A percentile compares a stretch with the other conserved stretches of the same genome.
Evolutionary conservation across 2,797 vertebrate species (phyloP).

Genomic region (Neosilurus mollespiculum): DNA sequence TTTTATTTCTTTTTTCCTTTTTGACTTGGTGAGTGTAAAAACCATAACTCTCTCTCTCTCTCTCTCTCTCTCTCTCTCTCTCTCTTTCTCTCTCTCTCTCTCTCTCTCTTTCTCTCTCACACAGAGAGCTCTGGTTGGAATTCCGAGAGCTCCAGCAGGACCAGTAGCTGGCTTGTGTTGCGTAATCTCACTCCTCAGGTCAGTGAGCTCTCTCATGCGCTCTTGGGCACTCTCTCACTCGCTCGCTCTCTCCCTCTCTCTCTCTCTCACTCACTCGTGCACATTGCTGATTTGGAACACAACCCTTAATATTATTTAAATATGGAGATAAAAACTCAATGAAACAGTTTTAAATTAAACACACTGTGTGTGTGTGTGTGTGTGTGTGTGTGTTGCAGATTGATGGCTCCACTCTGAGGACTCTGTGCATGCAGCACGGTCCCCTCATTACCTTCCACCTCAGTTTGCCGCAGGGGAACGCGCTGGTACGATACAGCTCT

Average conservation of each 20-base stretch:
- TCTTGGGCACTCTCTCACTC: too few species aligned
- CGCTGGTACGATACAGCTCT: conserved; percentile 85
- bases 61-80: not conserved
- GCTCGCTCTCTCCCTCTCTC: too few species aligned
- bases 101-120: not conserved
- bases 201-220: conserved; percentile 59
- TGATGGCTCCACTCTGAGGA: conserved; percentile 72
- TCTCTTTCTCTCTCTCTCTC: not conserved
- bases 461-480: conserved; percentile 83
- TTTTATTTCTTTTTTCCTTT: not conserved
- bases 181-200: conserved; percentile 89
- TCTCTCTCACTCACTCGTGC: not conserved
- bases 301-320: not conserved
- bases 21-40: not conserved
- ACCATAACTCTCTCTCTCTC: not conserved
- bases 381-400: not conserved
- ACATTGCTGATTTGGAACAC: not conserved
- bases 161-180: conserved; percentile 86
- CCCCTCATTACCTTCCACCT: conserved; percentile 87
- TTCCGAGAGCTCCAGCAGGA: conserved; percentile 81
- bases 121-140: conserved; percentile 37
- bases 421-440: conserved; percentile 86
- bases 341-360: not conserved
- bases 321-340: not conserved
- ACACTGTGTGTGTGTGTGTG: not conserved